Conservation (phyloP, 2,113 vertebrate species). For the Nothocercus julius region DNA sequence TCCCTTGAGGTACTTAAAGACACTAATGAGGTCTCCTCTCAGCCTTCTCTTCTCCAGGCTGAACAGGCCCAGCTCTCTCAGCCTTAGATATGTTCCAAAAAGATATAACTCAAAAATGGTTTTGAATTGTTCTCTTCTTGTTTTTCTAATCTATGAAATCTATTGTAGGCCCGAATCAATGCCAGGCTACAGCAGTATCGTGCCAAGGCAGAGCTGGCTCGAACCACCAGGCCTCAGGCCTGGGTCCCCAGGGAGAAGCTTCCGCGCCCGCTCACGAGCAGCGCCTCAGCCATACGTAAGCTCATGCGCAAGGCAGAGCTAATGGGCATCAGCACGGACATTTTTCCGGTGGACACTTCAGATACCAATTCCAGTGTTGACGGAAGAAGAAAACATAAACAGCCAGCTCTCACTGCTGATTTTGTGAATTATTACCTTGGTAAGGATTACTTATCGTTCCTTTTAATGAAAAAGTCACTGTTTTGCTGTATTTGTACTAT, state of each 20-base stretch:
- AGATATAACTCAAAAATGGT: background rate
- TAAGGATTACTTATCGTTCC: conserved; percentile 55
- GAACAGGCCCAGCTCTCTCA: no score
- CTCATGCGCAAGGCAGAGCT: conserved; percentile 96
- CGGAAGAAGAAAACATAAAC: conserved; percentile 95
- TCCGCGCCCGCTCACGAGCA: conserved; percentile 93
- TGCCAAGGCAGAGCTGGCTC: conserved; percentile 93
- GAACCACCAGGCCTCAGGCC: conserved; percentile 93
- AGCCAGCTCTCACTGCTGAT: conserved; percentile 95
- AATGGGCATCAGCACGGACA: conserved; percentile 99
- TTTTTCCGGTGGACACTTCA: conserved; percentile 95
- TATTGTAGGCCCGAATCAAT: conserved; percentile 88
- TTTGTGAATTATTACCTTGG: conserved; percentile 99
- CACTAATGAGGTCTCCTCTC: no score
- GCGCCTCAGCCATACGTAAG: conserved; percentile 95
- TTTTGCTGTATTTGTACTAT: background rate
- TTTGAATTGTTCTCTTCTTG: background rate
- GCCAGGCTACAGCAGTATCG: conserved; percentile 95
- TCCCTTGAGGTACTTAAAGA: no score
- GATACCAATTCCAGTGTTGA: conserved; percentile 95
- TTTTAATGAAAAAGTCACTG: rapidly evolving
- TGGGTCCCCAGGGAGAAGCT: conserved; percentile 98
- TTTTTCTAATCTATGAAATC: background rate
- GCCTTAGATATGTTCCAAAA: background rate
- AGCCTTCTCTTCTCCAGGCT: no score